Percentiles rank a stretch among this genome's conserved stretches.
phyloP scores from a whole-genome alignment of 1,140 invertebrate species.

The Harpegnathos saltator region DNA sequence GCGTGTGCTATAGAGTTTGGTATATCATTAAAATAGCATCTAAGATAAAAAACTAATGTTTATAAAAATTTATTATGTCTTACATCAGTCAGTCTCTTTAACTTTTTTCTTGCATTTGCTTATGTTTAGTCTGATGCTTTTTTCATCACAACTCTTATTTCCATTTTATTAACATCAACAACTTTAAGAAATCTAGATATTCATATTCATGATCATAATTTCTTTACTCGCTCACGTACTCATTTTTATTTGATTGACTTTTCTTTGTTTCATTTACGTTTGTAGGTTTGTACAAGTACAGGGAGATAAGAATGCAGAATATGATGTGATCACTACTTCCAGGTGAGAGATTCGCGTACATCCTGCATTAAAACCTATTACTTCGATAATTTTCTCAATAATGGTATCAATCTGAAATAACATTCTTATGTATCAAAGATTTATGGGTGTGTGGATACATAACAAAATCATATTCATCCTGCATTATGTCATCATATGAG shows the following conservation, averaged over 20 bases:
- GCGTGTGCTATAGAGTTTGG: constrained; percentile 41
- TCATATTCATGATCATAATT: constrained; percentile 10
- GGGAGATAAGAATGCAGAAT: constrained; percentile 84
- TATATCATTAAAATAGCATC: constrained; percentile 11
- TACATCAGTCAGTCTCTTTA: not conserved
- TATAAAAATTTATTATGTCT: not conserved
- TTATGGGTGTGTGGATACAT: not conserved
- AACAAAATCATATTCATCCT: constrained; percentile 27
- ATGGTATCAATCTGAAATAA: not conserved
- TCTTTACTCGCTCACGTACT: constrained; percentile 7
- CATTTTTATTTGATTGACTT: constrained; percentile 78
- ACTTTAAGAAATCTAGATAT: not conserved
- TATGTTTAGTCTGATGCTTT: not conserved
- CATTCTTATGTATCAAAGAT: not conserved
- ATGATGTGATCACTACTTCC: constrained; percentile 84
- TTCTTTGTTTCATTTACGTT: constrained; percentile 81
- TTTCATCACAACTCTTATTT: constrained; percentile 10
- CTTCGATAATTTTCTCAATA: not conserved
- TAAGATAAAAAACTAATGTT: not conserved
- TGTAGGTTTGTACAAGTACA: constrained; percentile 83
- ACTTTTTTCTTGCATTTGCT: constrained; percentile 2
- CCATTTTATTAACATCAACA: constrained; percentile 5
- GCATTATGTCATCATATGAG: not conserved
- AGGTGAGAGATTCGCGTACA: constrained; percentile 80
- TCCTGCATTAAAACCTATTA: constrained; percentile 35